phyloP scores from a whole-genome alignment of 2,797 vertebrate genomes.

The Neopelma chrysocephalum region DNA sequence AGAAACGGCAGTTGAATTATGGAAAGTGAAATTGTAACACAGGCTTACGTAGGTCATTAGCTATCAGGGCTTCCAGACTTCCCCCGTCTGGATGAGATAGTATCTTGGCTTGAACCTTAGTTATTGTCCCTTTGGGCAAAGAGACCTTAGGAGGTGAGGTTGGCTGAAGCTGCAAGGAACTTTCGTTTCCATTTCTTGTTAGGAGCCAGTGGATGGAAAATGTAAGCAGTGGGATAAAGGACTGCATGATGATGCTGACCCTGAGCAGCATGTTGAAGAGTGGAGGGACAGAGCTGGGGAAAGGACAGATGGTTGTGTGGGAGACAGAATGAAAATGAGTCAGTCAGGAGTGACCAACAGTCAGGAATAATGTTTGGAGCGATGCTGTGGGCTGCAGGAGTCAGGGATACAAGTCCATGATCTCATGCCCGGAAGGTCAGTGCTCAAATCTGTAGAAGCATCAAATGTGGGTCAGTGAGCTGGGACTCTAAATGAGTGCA shows the following conservation, averaged over 20 bases:
- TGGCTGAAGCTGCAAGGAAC: slow-evolving; percentile 34
- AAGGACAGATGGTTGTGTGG: background rate
- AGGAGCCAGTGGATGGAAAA: background rate
- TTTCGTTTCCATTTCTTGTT: background rate
- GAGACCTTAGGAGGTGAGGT: slow-evolving; percentile 19
- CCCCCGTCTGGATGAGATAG: slow-evolving; percentile 56
- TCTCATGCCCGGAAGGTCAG: background rate
- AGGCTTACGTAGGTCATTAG: slow-evolving; percentile 35
- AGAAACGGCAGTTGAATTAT: background rate
- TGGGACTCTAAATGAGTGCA: background rate
- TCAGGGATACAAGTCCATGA: background rate
- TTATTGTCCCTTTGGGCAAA: slow-evolving; percentile 59
- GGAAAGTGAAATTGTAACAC: slow-evolving; percentile 10
- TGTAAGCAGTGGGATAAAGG: background rate
- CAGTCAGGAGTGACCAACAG: background rate
- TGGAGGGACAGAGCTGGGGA: background rate
- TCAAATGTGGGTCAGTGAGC: background rate
- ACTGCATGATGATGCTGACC: background rate
- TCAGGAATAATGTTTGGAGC: background rate
- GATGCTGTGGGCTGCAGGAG: background rate
- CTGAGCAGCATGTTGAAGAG: background rate
- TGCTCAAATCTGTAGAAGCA: background rate
- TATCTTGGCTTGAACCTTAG: slow-evolving; percentile 45
- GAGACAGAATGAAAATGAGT: background rate
- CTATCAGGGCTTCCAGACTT: slow-evolving; percentile 63